Base-by-base conservation (phyloP, 1,140 invertebrate species). In the Orius insidiosus region DNA sequence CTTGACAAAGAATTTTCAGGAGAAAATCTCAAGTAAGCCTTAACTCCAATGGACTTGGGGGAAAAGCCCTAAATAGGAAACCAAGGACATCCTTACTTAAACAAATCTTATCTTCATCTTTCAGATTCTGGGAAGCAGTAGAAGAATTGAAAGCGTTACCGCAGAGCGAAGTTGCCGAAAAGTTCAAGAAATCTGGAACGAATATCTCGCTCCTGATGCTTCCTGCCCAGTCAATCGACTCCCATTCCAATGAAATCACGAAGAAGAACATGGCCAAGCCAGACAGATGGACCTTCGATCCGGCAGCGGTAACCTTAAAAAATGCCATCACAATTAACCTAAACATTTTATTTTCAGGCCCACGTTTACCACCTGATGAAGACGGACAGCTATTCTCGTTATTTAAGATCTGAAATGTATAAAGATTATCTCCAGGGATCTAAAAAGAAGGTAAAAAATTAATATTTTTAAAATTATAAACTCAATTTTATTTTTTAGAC, bases 281-380 rank as follows among this genome's bases (percentile, higher is more conserved):
- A 8, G 85, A 89, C 66, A 71, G 93, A 56, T 98, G 92, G 78
- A 89, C 83, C 53, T 98, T 98, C 66, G 94, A 98, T 61, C 83
- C 92, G 60, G 95, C 95, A 39, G 86, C 89, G 60, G 90, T 94
- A 68, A 36, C 35, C 14, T 36, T 3, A 10, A 36, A 15, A 36
- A 36, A n/a, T n/a, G n/a, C n/a, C n/a, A n/a, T n/a, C 16, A 15
- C 13, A 10, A 4, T 3, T 2, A n/a, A 49, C 38, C 16, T 16
- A 13, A 33, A 37, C 35, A n/a, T n/a, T n/a, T n/a, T n/a, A n/a
- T 54, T 63, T 67, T 35, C 67, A 94, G 85, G 88, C 93, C 6
- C 95, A 99, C 66, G 92, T 99, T 19, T 98, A 97, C 66, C 92
- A 97, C 60, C 68, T 98, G 48, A 99, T 99, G 96, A 97, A 97